A percentile compares a stretch with the other conserved stretches of the same genome.
Conservation (phyloP, 2,113 vertebrate genomes). For the Oryzias curvinotus region DNA sequence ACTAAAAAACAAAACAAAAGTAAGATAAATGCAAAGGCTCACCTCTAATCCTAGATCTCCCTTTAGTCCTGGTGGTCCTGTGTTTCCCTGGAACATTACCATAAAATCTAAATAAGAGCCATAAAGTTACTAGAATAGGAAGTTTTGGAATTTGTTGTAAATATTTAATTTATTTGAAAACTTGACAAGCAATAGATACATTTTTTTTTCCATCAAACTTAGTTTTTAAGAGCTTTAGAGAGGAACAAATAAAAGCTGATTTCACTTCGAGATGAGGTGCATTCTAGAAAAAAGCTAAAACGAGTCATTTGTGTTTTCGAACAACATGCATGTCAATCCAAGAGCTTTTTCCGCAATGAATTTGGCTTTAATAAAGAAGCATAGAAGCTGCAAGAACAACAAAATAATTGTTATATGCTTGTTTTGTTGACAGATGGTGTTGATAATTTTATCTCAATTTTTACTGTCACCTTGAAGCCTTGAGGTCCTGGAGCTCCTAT, state of each 20-base stretch:
- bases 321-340: slow-evolving; percentile 4
- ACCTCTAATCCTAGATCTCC: slow-evolving; percentile 87
- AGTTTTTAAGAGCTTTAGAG: not conserved
- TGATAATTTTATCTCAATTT: no score
- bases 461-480: slow-evolving; percentile 83
- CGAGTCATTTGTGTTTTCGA: no score
- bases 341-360: not conserved
- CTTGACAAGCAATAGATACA: slow-evolving; percentile 1
- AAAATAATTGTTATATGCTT: not conserved
- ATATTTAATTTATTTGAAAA: not conserved
- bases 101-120: slow-evolving; percentile 7
- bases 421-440: slow-evolving; percentile 6
- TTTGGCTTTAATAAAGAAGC: slow-evolving; percentile 8
- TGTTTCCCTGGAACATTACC: slow-evolving; percentile 80
- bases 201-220: not conserved
- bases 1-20: not conserved
- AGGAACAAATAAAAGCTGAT: not conserved
- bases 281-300: no score
- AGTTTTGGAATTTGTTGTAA: slow-evolving; percentile 5
- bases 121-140: not conserved
- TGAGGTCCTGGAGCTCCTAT: slow-evolving; percentile 78
- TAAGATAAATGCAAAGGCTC: slow-evolving; percentile 32
- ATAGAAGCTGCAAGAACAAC: slow-evolving; percentile 4
- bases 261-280: not conserved
- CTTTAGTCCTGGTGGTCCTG: slow-evolving; percentile 78